Conservation (phyloP, 2,113 vertebrate genomes). For the Carassius auratus region DNA sequence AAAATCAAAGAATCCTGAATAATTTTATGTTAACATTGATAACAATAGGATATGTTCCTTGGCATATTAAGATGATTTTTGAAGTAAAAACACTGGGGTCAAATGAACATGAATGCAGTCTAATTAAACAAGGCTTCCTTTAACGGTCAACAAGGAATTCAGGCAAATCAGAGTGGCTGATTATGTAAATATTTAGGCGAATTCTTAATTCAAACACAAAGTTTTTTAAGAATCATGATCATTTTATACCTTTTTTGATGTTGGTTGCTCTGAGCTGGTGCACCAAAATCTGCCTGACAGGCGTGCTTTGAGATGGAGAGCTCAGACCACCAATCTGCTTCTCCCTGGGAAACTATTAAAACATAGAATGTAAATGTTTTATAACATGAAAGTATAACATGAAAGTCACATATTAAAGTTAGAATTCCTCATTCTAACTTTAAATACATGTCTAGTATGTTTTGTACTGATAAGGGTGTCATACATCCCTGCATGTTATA, state of each 20-base stretch:
- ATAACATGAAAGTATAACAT: not conserved
- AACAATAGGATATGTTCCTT: too few relatives aligned
- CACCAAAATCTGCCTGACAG: slow-evolving; percentile 76
- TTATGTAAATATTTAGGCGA: not conserved
- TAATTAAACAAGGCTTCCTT: not conserved
- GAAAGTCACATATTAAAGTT: not conserved
- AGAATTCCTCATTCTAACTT: not conserved
- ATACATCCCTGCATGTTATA: not conserved
- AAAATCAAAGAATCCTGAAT: too few relatives aligned
- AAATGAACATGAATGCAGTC: not conserved
- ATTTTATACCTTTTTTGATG: slow-evolving; percentile 76
- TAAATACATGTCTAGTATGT: not conserved
- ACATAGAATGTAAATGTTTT: not conserved
- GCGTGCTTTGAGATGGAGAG: slow-evolving; percentile 60
- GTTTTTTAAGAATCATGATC: too few relatives aligned
- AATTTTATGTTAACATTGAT: too few relatives aligned
- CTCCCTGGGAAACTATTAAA: slow-evolving; percentile 73
- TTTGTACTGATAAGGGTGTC: not conserved
- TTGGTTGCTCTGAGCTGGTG: slow-evolving; percentile 83
- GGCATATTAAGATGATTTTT: too few relatives aligned
- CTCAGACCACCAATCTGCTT: slow-evolving; percentile 66
- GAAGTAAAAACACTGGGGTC: not conserved
- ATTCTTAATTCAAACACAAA: not conserved
- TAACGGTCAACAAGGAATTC: not conserved
- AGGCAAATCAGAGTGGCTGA: not conserved